Base-by-base conservation (phyloP, 1,140 invertebrate species). In the Whitmania pigra region DNA sequence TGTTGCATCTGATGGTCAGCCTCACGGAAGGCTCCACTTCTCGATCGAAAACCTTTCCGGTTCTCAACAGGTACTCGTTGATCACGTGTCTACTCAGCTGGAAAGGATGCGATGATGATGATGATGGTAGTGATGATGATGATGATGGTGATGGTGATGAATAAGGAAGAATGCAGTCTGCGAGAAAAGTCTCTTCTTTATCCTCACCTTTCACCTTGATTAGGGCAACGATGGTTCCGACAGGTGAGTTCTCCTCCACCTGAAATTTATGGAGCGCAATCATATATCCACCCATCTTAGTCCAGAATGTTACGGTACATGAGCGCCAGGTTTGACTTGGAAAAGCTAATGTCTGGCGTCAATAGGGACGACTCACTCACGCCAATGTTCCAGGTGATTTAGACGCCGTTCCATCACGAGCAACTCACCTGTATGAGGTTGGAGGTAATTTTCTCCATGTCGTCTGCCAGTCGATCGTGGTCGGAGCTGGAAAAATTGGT, bases 21-120 rank as follows among this genome's bases (percentile, higher is more conserved):
- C 29, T 22, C 22, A 63, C 22, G 11, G 22, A 25, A 13, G 57
- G 57, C 15, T 63, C 57, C 22, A 31, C 57, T 20, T 63, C 57
- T 25, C 57, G 57, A 15, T 63, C 57, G 29, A 63, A 63, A 25
- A 25, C 22, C 57, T 31, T 22, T 25, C 22, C 22, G 9, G 57
- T 63, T 63, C 57, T 63, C 29, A 63, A 20, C 57, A 63, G 29
- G 15, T 15, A 63, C 18, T 63, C 57, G 29, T 63, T 63, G 22
- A 25, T 31, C 22, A 63, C 57, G 57, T 63, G 57, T n/a, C 11
- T 13, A 7, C 22, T 63, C 29, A 63, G 57, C 22, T 63, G 57
- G 29, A 63, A 63, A 2, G 57, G 22, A 2, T 22, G 29, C 57
- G 57, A 63, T 18, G 57, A 63, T 0, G 57, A 63, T 15, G 57